A percentile compares a stretch with the other conserved stretches of the same genome.
phyloP scores from a whole-genome alignment of 1,140 invertebrate species.

The Rhagoletis pomonella region DNA sequence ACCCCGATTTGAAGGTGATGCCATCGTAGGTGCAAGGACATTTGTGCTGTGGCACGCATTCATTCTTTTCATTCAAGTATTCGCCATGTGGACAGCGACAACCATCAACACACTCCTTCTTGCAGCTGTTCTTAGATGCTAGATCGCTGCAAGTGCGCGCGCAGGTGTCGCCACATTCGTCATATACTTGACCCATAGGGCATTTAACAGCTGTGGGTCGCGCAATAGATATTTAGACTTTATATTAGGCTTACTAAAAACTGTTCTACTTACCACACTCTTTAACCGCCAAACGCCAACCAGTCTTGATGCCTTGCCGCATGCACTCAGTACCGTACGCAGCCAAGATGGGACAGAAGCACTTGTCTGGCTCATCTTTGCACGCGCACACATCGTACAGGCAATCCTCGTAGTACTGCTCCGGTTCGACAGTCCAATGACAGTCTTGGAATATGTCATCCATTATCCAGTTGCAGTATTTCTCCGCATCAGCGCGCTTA shows the following conservation, averaged over 20 bases:
- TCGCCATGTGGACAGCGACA: constrained; percentile 89
- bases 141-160: constrained; percentile 82
- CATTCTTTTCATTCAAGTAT: constrained; percentile 81
- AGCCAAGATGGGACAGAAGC: constrained; percentile 87
- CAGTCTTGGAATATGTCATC: constrained; percentile 86
- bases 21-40: constrained; percentile 87
- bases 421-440: constrained; percentile 85
- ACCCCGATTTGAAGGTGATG: constrained; percentile 83
- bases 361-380: constrained; percentile 78
- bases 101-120: constrained; percentile 85
- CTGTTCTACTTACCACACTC: constrained; percentile 80
- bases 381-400: constrained; percentile 92
- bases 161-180: constrained; percentile 86
- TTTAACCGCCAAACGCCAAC: constrained; percentile 85
- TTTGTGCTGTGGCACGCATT: constrained; percentile 84
- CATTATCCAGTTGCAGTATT: constrained; percentile 82
- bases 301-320: constrained; percentile 80
- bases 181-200: constrained; percentile 85
- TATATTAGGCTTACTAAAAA: too few species aligned
- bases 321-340: constrained; percentile 88
- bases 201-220: constrained; percentile 80
- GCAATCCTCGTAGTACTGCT: constrained; percentile 86
- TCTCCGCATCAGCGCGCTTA: constrained; percentile 81
- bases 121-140: constrained; percentile 63
- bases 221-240: background rate